Evolutionary conservation across 2,888 invertebrate species (phyloP), one percentile per base, ranked within the genome.

Genomic region (Melikaiella ostensackeni): DNA sequence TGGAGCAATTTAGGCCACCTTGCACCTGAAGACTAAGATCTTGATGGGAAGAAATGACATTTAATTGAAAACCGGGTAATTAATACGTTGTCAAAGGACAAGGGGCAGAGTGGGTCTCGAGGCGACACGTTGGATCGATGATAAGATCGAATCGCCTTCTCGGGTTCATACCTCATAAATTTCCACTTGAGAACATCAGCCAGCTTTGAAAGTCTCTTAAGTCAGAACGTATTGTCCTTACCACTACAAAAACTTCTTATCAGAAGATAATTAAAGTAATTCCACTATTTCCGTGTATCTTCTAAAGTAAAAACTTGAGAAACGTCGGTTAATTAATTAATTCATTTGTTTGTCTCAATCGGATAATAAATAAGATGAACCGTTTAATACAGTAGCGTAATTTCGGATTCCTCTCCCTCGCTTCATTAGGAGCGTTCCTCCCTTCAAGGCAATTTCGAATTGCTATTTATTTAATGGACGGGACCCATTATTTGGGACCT

Each of bases 391-490:
- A 21, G 63, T 63, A 35, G 33, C 63, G 35, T 35, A 38, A 63
- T 63, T 63, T 63, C n/a, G 35, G 21, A 63, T 63, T 63, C 63
- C 13, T 63, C n/a, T 59, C 11, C 63, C 35, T 63, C 63, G 35
- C 42, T 78, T 79, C 64, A 70, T 61, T 63, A 27, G 74, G 30
- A 74, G 19, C 66, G 55, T 66, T 63, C 11, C 63, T 35, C 35
- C 38, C n/a, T 63, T 63, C 73, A 76, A 78, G 63, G 74, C 79
- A 79, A 84, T 81, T 84, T 79, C 80, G 81, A 84, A 86, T 83
- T 79, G 79, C 81, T 87, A 85, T 84, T 86, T 86, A 81, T 81
- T 86, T 82, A 84, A 83, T 83, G 81, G 80, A 75, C 78, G 80
- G 59, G 64, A 77, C 76, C 77, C 84, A 83, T 86, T 84, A 84